phyloP scores from a whole-genome alignment of 2,113 vertebrate genomes.

The Rostratula benghalensis region DNA sequence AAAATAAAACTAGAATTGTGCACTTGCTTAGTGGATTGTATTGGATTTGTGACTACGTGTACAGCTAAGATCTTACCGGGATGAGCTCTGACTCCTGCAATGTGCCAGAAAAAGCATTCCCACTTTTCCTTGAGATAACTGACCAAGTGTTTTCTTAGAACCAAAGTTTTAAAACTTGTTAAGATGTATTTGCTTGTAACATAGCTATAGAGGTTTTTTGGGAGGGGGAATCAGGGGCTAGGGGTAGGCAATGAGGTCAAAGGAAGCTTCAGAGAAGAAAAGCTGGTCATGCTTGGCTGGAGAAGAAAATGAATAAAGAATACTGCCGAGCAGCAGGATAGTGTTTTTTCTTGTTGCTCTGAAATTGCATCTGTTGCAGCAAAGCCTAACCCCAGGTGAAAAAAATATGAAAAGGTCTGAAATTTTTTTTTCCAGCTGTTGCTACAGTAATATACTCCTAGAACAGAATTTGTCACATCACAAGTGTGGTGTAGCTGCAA shows the following conservation, averaged over 20 bases:
- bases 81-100: slow-evolving; percentile 79
- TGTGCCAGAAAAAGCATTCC: slow-evolving; percentile 88
- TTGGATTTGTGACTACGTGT: slow-evolving; percentile 83
- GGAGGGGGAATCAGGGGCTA: slow-evolving; percentile 68
- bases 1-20: slow-evolving; percentile 81
- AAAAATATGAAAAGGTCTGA: slow-evolving; percentile 47
- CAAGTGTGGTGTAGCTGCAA: slow-evolving; percentile 74
- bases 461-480: slow-evolving; percentile 72
- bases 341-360: slow-evolving; percentile 64
- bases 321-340: slow-evolving; percentile 27
- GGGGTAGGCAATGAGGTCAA: slow-evolving; percentile 65
- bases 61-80: slow-evolving; percentile 79
- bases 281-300: slow-evolving; percentile 66
- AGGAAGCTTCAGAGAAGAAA: slow-evolving; percentile 66
- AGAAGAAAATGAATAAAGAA: slow-evolving; percentile 41
- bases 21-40: slow-evolving; percentile 85
- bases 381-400: slow-evolving; percentile 64
- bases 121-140: slow-evolving; percentile 82
- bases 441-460: slow-evolving; percentile 57
- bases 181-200: slow-evolving; percentile 84
- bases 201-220: slow-evolving; percentile 79
- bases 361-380: slow-evolving; percentile 72
- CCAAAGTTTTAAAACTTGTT: slow-evolving; percentile 87
- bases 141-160: slow-evolving; percentile 89
- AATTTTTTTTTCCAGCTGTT: slow-evolving; percentile 54